Conservation (phyloP, 2,113 vertebrate species). For the Urocitellus parryii region DNA sequence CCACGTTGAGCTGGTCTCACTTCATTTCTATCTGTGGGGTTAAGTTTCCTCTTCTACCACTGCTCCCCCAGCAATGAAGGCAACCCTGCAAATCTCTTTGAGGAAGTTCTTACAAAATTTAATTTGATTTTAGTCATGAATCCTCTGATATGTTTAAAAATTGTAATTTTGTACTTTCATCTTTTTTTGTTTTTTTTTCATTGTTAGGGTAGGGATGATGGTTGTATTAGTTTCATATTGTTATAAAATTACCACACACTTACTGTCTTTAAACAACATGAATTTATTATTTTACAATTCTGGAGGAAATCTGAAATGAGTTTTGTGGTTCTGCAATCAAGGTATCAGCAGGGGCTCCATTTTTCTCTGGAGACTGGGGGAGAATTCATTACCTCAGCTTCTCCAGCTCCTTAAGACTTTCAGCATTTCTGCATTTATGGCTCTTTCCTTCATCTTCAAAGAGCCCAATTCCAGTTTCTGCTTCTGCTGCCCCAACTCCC, state of each 20-base stretch:
- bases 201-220: background rate
- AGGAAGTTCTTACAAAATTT: background rate
- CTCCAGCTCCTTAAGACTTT: background rate
- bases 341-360: background rate
- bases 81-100: background rate
- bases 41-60: background rate
- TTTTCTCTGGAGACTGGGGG: background rate
- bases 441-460: background rate
- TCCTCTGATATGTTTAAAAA: conserved; percentile 1
- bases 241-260: background rate
- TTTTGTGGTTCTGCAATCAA: background rate
- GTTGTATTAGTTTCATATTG: background rate
- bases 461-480: background rate
- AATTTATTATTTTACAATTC: conserved; percentile 19
- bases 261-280: background rate
- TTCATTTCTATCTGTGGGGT: background rate
- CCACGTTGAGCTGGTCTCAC: background rate
- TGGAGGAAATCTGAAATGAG: background rate
- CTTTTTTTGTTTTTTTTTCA: conserved; percentile 7
- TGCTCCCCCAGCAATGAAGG: background rate
- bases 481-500: background rate
- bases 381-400: background rate
- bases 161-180: background rate
- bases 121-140: background rate
- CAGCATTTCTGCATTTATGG: background rate